Conservation (phyloP, 2,113 vertebrate species). For the Aythya baeri region DNA sequence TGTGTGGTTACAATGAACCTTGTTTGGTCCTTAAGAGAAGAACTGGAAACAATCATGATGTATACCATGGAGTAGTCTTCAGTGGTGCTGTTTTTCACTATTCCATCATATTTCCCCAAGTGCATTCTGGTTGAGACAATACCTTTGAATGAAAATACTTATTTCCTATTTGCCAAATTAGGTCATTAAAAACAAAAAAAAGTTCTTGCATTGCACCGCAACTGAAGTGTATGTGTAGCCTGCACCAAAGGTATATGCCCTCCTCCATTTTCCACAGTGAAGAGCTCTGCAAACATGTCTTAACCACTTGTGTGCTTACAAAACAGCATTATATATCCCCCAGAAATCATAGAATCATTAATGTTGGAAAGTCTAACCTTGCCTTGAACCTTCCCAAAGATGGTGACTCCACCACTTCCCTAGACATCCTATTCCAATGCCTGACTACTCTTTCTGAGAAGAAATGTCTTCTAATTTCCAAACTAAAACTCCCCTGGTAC, state of each 20-base stretch:
- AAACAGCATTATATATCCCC: neutral
- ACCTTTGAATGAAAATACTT: neutral
- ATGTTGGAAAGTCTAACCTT: too few relatives aligned
- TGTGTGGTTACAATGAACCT: neutral
- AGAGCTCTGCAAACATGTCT: neutral
- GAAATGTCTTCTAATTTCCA: too few relatives aligned
- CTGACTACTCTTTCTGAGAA: too few relatives aligned
- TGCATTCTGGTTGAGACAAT: neutral
- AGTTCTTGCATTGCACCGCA: neutral
- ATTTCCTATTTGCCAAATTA: neutral
- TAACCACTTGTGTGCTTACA: neutral
- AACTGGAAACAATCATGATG: neutral
- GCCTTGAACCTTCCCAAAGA: too few relatives aligned
- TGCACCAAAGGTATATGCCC: neutral
- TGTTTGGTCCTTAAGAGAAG: neutral
- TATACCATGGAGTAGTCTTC: neutral
- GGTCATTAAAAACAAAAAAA: neutral
- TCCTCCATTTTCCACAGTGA: neutral
- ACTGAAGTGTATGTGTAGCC: neutral
- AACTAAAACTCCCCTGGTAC: too few relatives aligned
- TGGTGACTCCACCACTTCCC: too few relatives aligned
- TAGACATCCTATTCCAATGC: too few relatives aligned
- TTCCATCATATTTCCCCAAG: accelerated
- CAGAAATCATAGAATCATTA: neutral
- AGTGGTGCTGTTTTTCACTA: neutral